Percentiles rank a stretch among this genome's conserved stretches.
Conservation (phyloP, 2,113 vertebrate species). For the Hystrix cristata region DNA sequence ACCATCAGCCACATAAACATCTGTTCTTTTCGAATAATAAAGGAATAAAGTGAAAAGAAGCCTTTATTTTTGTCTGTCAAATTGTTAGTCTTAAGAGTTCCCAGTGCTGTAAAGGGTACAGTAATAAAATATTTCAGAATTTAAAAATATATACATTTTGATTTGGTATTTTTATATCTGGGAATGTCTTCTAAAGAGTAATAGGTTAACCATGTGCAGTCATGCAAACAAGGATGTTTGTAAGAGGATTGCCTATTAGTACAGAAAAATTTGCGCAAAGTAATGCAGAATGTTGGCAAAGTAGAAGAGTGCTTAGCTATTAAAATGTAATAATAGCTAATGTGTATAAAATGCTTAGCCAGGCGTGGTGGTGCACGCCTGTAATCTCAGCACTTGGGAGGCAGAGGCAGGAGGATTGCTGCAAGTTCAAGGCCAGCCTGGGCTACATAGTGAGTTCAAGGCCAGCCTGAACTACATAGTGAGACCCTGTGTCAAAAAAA, state of each 20-base stretch:
- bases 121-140: not conserved
- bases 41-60: not conserved
- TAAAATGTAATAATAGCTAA: not conserved
- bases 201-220: not conserved
- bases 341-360: not conserved
- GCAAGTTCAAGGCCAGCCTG: too few species aligned
- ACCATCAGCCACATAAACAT: not conserved
- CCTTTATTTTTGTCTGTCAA: not conserved
- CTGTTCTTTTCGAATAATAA: not conserved
- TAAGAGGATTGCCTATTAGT: not conserved
- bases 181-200: conserved; percentile 39
- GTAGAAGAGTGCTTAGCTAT: not conserved
- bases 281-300: not conserved
- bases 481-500: too few species aligned
- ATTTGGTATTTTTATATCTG: conserved; percentile 10
- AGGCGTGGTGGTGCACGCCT: too few species aligned
- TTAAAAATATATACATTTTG: conserved; percentile 35
- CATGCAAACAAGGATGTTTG: conserved; percentile 6
- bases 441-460: too few species aligned
- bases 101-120: not conserved
- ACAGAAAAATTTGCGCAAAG: not conserved
- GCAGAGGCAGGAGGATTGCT: too few species aligned
- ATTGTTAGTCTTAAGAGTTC: conserved; percentile 1
- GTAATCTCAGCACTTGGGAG: too few species aligned
- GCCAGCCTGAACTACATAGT: too few species aligned